A percentile compares a stretch with the other conserved stretches of the same genome.
Conservation (phyloP, 2,113 vertebrate genomes). For the Trinectes maculatus region DNA sequence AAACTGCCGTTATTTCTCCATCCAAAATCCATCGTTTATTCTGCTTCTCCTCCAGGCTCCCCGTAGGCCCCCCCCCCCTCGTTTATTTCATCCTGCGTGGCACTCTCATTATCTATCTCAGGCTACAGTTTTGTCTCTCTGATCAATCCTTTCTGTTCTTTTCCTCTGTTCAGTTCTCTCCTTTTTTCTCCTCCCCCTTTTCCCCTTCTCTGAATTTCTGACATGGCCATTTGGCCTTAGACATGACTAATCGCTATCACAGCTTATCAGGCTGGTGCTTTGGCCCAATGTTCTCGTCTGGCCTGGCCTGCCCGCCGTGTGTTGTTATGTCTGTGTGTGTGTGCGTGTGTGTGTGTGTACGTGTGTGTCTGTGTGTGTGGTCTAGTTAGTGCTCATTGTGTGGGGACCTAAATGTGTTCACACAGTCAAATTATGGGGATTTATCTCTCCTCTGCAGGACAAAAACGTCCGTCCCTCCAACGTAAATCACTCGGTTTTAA, state of each 20-base stretch:
- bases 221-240: slow-evolving; percentile 69
- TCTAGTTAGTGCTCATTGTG: not conserved
- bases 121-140: slow-evolving; percentile 52
- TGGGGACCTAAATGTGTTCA: not conserved
- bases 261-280: slow-evolving; percentile 67
- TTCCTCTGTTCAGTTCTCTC: slow-evolving; percentile 49
- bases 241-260: slow-evolving; percentile 71
- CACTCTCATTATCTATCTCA: slow-evolving; percentile 58
- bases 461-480: not conserved
- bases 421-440: not conserved
- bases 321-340: slow-evolving; percentile 1
- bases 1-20: slow-evolving; percentile 56
- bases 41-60: slow-evolving; percentile 29
- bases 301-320: slow-evolving; percentile 25
- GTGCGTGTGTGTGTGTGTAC: slow-evolving; percentile 19
- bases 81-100: slow-evolving; percentile 43
- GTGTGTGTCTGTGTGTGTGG: slow-evolving; percentile 28
- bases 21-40: slow-evolving; percentile 51
- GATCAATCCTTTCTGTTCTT: slow-evolving; percentile 56
- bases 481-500: not conserved
- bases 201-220: slow-evolving; percentile 37
- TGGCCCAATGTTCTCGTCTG: slow-evolving; percentile 48
- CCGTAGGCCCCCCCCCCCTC: slow-evolving; percentile 4
- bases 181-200: slow-evolving; percentile 17
- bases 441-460: not conserved